These are phyloP conservation scores for Aplodontia rufa DNA, from an alignment of 2,113 vertebrate genomes.

Conservation along the genomic window DNA sequence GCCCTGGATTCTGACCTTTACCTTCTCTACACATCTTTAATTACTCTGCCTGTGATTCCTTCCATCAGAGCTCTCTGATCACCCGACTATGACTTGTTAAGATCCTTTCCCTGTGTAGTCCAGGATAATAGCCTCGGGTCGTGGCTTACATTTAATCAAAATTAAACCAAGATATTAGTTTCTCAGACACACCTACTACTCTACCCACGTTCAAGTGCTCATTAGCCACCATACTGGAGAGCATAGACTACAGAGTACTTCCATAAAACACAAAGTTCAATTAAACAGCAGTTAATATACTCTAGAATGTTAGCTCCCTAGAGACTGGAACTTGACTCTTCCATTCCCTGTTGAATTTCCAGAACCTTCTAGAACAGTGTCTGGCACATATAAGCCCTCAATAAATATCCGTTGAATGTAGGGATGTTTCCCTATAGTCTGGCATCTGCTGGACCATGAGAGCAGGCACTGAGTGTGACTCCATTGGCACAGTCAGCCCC, in stretches of 20 bases:
- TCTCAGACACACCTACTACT: not conserved
- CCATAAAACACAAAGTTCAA: conserved; percentile 9
- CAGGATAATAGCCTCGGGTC: not conserved
- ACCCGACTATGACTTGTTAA: not conserved
- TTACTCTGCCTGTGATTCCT: not conserved
- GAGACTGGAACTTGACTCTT: not conserved
- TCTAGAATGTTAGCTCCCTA: not conserved
- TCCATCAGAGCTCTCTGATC: not conserved
- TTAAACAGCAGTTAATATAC: not conserved
- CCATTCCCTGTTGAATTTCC: conserved; percentile 15
- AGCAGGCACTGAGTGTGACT: not conserved
- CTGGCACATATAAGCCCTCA: not conserved
- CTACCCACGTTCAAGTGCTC: not conserved
- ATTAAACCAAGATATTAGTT: not conserved
- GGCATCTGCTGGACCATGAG: not conserved
- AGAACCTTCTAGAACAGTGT: not conserved
- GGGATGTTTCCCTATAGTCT: not conserved
- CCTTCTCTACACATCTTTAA: not conserved
- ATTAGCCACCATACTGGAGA: not conserved
- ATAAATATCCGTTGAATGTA: not conserved
- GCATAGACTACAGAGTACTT: not conserved
- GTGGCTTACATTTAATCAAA: conserved; percentile 11
- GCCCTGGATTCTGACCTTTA: not conserved
- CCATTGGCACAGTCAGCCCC: too few species aligned
- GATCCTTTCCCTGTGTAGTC: not conserved